Percentiles rank a stretch among this genome's conserved stretches.
phyloP scores from a whole-genome alignment of 2,113 vertebrate species.

The Halichoerus grypus region DNA sequence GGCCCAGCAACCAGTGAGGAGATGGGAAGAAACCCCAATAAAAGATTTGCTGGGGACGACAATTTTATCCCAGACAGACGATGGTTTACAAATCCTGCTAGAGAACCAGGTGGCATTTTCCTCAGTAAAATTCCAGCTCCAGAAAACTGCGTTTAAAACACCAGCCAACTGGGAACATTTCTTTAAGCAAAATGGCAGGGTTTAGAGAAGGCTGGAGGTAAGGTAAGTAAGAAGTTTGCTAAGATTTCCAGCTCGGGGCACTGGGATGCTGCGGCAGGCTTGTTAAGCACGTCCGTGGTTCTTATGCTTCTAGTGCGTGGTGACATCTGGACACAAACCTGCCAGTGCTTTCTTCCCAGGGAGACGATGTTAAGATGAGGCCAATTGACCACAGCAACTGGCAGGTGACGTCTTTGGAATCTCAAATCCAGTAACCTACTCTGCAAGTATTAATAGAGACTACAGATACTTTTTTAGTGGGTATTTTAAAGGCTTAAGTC shows the following conservation, averaged over 20 bases:
- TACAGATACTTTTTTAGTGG: neutral
- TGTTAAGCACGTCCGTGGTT: accelerated
- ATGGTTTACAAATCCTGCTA: neutral
- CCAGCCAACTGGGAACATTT: neutral
- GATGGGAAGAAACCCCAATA: neutral
- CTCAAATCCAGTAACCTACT: neutral
- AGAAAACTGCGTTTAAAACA: neutral
- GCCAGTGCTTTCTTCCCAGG: neutral
- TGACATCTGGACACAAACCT: neutral
- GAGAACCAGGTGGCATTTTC: neutral
- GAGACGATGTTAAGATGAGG: neutral
- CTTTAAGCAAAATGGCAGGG: neutral
- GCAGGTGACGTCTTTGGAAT: neutral
- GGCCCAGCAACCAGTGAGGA: neutral
- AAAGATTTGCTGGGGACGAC: too few relatives aligned
- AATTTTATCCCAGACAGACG: neutral
- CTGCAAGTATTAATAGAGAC: neutral
- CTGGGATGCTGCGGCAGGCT: accelerated
- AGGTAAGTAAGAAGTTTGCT: neutral
- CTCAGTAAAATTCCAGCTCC: neutral
- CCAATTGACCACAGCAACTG: accelerated
- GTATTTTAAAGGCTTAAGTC: neutral
- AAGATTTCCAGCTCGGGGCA: neutral
- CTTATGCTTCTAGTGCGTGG: accelerated
- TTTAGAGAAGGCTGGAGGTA: neutral